phyloP scores from a whole-genome alignment of 2,113 vertebrate species.

The Brachionichthys hirsutus region DNA sequence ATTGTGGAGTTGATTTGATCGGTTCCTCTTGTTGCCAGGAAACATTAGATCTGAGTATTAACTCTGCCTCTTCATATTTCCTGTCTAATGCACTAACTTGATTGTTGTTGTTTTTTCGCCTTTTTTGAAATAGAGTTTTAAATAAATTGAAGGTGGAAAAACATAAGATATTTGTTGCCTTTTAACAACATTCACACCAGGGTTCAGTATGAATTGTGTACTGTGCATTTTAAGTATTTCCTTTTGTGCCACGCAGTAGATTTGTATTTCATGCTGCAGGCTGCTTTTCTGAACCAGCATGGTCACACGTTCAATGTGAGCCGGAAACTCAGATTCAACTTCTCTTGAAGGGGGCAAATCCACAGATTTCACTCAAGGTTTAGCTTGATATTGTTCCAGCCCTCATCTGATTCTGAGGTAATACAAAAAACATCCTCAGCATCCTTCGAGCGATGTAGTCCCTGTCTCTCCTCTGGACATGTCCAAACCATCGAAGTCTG shows the following conservation, averaged over 20 bases:
- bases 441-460: too few relatives aligned
- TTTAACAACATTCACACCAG: background rate
- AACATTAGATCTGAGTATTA: slow-evolving; percentile 55
- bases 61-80: slow-evolving; percentile 29
- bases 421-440: too few relatives aligned
- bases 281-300: too few relatives aligned
- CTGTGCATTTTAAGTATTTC: too few relatives aligned
- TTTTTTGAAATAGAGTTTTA: slow-evolving; percentile 7
- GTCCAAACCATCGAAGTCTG: too few relatives aligned
- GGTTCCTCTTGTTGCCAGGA: slow-evolving; percentile 42
- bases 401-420: too few relatives aligned
- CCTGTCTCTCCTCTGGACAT: too few relatives aligned
- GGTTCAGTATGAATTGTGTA: too few relatives aligned
- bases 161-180: background rate
- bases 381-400: too few relatives aligned
- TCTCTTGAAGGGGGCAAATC: background rate
- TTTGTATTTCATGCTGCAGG: slow-evolving; percentile 7
- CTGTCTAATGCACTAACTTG: slow-evolving; percentile 21
- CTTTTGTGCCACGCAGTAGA: too few relatives aligned
- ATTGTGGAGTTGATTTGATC: slow-evolving; percentile 14
- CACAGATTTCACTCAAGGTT: too few relatives aligned
- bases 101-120: slow-evolving; percentile 17
- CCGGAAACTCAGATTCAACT: slow-evolving; percentile 1
- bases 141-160: slow-evolving; percentile 12
- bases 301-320: too few relatives aligned